These are phyloP conservation scores for Epicauta chinensis DNA, from an alignment of 1,140 invertebrate genomes.

Conservation along the genomic window DNA sequence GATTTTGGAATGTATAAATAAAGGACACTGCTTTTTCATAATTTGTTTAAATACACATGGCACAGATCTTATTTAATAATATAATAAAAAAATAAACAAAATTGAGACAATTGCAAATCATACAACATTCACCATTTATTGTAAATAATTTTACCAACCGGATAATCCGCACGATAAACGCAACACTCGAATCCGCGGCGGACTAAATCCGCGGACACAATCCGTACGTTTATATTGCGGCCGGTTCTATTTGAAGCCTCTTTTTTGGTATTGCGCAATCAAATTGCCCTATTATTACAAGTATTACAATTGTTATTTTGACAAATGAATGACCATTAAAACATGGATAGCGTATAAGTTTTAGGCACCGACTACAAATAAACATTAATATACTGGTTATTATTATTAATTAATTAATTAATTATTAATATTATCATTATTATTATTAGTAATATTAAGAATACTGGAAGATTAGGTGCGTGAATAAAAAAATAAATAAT, in stretches of 20 bases:
- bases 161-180: no score
- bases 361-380: conserved; percentile 13
- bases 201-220: no score
- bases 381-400: neutral
- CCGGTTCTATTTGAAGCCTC: conserved; percentile 11
- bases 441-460: conserved; percentile 1
- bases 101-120: conserved; percentile 1
- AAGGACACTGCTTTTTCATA: conserved; percentile 10
- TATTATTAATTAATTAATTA: no score
- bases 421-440: no score
- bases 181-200: no score
- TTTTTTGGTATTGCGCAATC: conserved; percentile 19
- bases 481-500: conserved; percentile 26
- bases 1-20: conserved; percentile 22
- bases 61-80: conserved; percentile 25
- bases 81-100: conserved; percentile 18
- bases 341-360: conserved; percentile 21
- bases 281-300: conserved; percentile 1
- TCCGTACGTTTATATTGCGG: no score
- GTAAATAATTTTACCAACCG: no score
- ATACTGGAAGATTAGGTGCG: conserved; percentile 13
- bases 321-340: conserved; percentile 20
- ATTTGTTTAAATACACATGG: conserved; percentile 4
- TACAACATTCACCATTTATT: no score
- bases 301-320: neutral